Percentiles rank a stretch among this genome's conserved stretches.
Evolutionary conservation across 92 coral and sea anemone genomes (phyloP).

Genomic region (Palythoa heliodiscus): DNA sequence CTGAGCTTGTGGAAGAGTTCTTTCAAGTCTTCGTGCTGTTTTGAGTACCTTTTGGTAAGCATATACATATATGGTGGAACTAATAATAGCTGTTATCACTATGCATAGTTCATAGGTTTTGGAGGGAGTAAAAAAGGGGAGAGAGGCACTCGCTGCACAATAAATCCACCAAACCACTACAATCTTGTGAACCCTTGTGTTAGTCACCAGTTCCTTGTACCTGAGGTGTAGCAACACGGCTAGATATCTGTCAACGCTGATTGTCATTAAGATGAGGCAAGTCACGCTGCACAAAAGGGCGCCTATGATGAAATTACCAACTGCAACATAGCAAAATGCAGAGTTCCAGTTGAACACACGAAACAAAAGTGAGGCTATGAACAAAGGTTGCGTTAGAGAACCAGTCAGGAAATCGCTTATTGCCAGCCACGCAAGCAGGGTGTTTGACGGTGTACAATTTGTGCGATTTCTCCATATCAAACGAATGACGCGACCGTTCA

Average conservation of each 20-base stretch:
- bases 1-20: not conserved
- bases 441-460: not conserved
- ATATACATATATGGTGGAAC: not conserved
- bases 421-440: too few relatives aligned
- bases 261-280: too few relatives aligned
- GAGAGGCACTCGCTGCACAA: not conserved
- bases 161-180: too few relatives aligned
- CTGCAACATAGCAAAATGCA: constrained; percentile 2
- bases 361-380: not conserved
- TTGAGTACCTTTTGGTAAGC: not conserved
- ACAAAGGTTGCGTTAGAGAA: not conserved
- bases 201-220: constrained; percentile 2
- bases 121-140: not conserved
- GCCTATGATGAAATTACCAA: not conserved
- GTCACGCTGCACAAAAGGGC: not conserved
- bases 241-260: not conserved
- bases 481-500: not conserved
- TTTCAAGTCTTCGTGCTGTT: not conserved
- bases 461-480: not conserved
- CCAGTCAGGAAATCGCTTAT: not conserved
- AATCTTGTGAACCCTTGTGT: not conserved
- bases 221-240: constrained; percentile 7
- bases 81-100: not conserved
- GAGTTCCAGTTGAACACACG: not conserved
- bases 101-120: not conserved